phyloP scores from a whole-genome alignment of 2,888 invertebrate genomes.

The Ornithoptera alexandrae region DNA sequence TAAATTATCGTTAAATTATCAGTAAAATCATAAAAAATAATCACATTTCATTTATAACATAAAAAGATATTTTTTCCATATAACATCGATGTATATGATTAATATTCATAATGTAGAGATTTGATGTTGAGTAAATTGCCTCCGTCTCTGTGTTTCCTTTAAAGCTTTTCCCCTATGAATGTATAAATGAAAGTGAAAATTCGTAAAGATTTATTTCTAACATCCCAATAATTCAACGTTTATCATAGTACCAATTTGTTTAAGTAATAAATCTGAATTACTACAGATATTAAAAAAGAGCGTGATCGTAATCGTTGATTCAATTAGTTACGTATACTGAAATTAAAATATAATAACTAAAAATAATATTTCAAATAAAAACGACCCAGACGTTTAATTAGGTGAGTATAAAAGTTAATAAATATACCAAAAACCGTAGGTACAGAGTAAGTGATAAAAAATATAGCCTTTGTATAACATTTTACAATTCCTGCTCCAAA shows the following conservation, averaged over 20 bases:
- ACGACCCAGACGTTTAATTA: no score
- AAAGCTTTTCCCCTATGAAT: background rate
- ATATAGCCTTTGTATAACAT: background rate
- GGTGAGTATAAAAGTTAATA: background rate
- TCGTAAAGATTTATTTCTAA: background rate
- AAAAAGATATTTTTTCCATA: no score
- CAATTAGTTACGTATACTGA: no score
- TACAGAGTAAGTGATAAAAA: background rate
- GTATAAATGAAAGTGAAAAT: background rate
- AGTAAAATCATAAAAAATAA: no score
- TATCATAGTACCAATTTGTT: background rate
- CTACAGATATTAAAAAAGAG: no score
- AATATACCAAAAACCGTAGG: background rate
- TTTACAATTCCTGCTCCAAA: conserved; percentile 4
- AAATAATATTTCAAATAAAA: no score
- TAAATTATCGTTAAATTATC: no score
- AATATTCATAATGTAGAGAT: background rate
- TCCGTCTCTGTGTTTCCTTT: background rate
- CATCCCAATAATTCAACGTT: background rate
- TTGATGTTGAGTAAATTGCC: background rate
- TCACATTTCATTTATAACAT: no score
- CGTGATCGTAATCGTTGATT: no score
- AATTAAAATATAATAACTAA: no score
- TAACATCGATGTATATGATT: background rate
- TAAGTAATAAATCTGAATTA: no score